Evolutionary conservation across 1,140 invertebrate species (phyloP), one percentile per base, ranked within the genome.

Genomic region (Drosophila pruinosa): DNA sequence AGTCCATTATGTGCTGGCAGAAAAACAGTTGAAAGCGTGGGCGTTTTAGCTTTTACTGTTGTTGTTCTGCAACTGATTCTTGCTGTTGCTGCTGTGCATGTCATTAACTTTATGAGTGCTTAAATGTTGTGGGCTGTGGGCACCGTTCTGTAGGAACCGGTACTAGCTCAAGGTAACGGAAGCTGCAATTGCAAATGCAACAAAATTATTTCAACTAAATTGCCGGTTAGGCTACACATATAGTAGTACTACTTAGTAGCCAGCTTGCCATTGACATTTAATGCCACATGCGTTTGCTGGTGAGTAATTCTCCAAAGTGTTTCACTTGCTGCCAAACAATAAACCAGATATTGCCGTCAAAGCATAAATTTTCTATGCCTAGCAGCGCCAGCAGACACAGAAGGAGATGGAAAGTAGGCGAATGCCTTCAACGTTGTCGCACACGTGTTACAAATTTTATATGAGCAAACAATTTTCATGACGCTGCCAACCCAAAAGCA

Each of bases 391-490:
- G 28, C 10, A 39, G 8, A n/a, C n/a, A n/a, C n/a, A n/a, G 36
- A 75, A 28, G 57, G 64, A 19, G 61, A 59, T 28, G 59, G 56
- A 38, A 17, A 38, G 47, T 3, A 15, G 22, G 28, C 8, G 14
- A 39, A 19, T 21, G 21, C 6, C 26, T 19, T 67, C 54, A 61
- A 54, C 47, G 63, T 63, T 56, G 38, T 68, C 62, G 71, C 82
- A 88, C 82, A 88, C 82, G 82, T 88, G 82, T 78, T 89, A 88
- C 82, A 88, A 88, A 88, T 88, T 88, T 75, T 71, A 88, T 88
- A 82, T 75, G 78, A 88, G 82, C 82, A 65, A 71, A 88, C 71
- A 83, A 79, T 82, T 76, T 76, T 57, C 65, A 64, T 74, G 58
- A 41, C 45, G 52, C 39, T 22, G 14, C 28, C 21, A 12, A 21